phyloP scores from a whole-genome alignment of 64 coral and sea anemone genomes.

The Pocillopora damicornis region DNA sequence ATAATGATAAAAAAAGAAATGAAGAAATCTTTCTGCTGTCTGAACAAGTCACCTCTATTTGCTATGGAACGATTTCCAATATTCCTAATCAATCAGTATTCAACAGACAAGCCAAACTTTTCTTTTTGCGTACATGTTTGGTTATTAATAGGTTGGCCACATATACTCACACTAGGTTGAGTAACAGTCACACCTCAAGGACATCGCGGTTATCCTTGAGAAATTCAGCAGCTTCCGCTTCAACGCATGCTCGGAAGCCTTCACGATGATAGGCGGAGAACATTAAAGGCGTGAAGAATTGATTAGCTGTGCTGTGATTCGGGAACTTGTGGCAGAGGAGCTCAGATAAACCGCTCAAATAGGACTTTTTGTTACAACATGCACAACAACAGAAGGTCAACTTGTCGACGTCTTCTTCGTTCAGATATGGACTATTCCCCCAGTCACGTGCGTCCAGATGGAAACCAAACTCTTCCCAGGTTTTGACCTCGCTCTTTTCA shows the following conservation, averaged over 20 bases:
- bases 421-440: background rate
- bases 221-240: conserved; percentile 6
- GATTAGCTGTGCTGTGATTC: conserved; percentile 41
- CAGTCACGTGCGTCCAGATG: background rate
- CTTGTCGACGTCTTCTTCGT: conserved; percentile 37
- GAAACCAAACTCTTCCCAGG: background rate
- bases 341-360: background rate
- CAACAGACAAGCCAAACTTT: no score
- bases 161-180: no score
- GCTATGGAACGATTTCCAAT: no score
- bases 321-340: conserved; percentile 48
- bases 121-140: no score
- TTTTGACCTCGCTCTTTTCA: background rate
- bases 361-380: conserved; percentile 41
- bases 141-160: no score
- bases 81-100: no score
- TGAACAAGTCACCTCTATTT: no score
- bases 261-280: conserved; percentile 12
- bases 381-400: conserved; percentile 70
- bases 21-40: no score
- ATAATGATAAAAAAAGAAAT: no score
- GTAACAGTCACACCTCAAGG: no score
- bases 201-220: no score
- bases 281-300: conserved; percentile 25
- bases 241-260: conserved; percentile 18